phyloP scores from a whole-genome alignment of 2,797 vertebrate species.

The Lacerta viridis region DNA sequence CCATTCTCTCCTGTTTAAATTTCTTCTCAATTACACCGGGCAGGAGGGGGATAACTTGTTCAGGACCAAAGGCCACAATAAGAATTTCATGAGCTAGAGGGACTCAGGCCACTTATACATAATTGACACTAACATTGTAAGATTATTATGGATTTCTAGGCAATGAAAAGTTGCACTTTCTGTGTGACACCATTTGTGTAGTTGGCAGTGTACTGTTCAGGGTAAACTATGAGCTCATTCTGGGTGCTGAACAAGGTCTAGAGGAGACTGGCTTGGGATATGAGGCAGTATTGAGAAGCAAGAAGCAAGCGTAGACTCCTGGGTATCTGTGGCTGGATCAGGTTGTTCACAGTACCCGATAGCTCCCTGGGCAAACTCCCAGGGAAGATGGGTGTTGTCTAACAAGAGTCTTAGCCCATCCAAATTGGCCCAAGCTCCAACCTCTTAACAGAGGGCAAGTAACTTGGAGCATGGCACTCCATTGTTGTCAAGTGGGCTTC shows the following conservation, averaged over 20 bases:
- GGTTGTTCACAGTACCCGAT: background rate
- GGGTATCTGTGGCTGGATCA: background rate
- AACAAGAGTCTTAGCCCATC: background rate
- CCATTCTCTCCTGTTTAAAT: background rate
- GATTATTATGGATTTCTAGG: background rate
- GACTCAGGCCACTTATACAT: background rate
- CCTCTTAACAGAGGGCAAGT: background rate
- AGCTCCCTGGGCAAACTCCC: background rate
- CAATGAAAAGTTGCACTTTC: background rate
- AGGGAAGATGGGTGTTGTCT: background rate
- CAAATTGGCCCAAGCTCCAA: background rate
- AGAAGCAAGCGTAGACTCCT: background rate
- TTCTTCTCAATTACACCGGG: background rate
- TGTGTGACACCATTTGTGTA: background rate
- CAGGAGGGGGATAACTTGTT: background rate
- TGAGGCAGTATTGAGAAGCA: background rate
- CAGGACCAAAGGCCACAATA: conserved; percentile 12
- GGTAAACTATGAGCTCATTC: background rate
- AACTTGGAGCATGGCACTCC: background rate
- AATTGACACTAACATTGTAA: background rate
- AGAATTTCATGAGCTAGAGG: conserved; percentile 13
- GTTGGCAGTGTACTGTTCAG: background rate
- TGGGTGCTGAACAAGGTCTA: background rate
- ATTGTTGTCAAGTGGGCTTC: background rate
- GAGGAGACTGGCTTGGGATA: background rate